A percentile compares a stretch with the other conserved stretches of the same genome.
Evolutionary conservation across 53 echinoderm and acorn worm genomes (phyloP).

Genomic region (Patiria pectinifera): DNA sequence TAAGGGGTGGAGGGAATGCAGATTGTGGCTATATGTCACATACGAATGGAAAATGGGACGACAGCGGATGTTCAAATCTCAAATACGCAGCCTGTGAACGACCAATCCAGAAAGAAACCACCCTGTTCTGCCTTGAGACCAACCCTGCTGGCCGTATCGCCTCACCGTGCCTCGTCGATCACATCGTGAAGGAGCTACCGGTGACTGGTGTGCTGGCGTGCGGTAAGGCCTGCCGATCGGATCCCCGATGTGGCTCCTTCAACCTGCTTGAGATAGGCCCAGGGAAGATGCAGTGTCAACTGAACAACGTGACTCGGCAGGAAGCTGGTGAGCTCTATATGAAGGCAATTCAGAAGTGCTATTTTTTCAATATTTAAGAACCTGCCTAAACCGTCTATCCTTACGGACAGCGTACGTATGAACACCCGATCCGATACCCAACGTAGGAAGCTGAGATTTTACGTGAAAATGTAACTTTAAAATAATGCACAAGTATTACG

Average conservation of each 20-base stretch:
- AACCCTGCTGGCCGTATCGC: neutral
- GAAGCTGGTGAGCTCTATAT: neutral
- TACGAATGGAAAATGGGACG: neutral
- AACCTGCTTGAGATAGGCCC: slow-evolving; percentile 4
- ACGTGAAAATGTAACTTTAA: too few relatives aligned
- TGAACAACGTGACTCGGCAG: neutral
- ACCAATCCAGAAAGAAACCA: neutral
- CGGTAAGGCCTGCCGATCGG: slow-evolving; percentile 28
- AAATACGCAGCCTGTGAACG: neutral
- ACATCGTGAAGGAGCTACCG: slow-evolving; percentile 23
- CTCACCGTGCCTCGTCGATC: neutral
- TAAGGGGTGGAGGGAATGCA: accelerated
- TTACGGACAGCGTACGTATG: too few relatives aligned
- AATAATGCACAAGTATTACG: too few relatives aligned
- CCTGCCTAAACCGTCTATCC: too few relatives aligned
- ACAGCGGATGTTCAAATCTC: neutral
- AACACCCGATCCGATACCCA: too few relatives aligned
- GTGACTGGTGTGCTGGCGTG: neutral
- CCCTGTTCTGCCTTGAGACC: slow-evolving; percentile 1
- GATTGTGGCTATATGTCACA: neutral
- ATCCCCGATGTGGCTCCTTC: slow-evolving; percentile 46
- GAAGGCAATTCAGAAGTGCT: slow-evolving; percentile 3
- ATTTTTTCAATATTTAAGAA: neutral
- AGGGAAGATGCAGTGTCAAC: slow-evolving; percentile 30
- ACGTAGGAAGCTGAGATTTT: too few relatives aligned